phyloP scores from a whole-genome alignment of 2,888 invertebrate species.

The Dynastes tityus region DNA sequence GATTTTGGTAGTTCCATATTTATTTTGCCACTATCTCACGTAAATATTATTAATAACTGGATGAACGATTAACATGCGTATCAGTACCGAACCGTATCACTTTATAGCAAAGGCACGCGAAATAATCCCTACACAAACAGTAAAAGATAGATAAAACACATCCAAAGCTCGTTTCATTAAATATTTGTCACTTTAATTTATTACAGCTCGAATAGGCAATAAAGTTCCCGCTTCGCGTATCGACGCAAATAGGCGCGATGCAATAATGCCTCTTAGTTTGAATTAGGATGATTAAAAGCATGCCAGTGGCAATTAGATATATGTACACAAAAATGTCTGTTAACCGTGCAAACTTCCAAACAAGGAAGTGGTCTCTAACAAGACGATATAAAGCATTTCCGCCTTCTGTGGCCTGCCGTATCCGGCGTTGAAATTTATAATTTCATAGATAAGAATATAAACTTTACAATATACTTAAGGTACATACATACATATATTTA shows the following conservation, averaged over 20 bases:
- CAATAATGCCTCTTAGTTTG: neutral
- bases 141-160: neutral
- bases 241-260: constrained; percentile 16
- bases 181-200: constrained; percentile 16
- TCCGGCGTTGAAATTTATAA: constrained; percentile 39
- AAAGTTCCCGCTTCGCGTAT: neutral
- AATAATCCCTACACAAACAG: constrained; percentile 6
- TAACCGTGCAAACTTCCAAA: constrained; percentile 25
- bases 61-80: neutral
- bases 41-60: neutral
- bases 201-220: neutral
- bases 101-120: constrained; percentile 4
- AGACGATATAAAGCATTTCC: constrained; percentile 50
- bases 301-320: neutral
- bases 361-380: constrained; percentile 45
- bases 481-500: neutral
- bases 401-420: constrained; percentile 26
- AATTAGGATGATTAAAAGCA: neutral
- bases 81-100: neutral
- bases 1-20: constrained; percentile 37
- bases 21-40: neutral
- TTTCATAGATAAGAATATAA: constrained; percentile 19
- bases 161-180: constrained; percentile 17
- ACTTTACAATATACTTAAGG: constrained; percentile 1
- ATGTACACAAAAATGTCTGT: constrained; percentile 1